Evolutionary conservation across 2,797 vertebrate genomes (phyloP).

Genomic region (Loris lydekkerianus): DNA sequence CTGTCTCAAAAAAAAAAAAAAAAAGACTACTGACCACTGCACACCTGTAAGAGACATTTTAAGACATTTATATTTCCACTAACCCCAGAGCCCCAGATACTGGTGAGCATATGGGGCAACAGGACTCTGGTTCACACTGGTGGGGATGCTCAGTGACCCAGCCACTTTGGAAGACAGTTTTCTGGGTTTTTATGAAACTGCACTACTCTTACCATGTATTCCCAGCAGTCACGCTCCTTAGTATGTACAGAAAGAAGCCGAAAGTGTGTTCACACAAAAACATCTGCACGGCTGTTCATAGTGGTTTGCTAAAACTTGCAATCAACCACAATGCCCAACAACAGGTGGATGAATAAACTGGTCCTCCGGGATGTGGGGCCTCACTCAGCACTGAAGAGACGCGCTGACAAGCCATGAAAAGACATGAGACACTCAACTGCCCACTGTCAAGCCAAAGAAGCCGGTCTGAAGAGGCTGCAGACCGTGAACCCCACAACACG

Average conservation of each 20-base stretch:
- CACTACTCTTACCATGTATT: neutral
- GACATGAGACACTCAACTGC: neutral
- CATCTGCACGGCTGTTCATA: neutral
- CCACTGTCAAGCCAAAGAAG: neutral
- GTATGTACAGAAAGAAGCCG: neutral
- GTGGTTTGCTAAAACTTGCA: neutral
- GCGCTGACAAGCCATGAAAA: neutral
- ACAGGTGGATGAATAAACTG: neutral
- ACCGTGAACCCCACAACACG: neutral
- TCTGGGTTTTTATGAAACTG: neutral
- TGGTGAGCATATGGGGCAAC: neutral
- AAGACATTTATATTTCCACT: no score
- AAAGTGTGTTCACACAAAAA: conserved; percentile 2
- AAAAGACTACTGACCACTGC: neutral
- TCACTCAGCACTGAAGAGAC: neutral
- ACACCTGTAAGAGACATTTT: neutral
- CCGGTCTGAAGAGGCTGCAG: neutral
- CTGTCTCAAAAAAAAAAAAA: no score
- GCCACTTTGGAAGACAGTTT: neutral
- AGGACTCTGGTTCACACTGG: neutral
- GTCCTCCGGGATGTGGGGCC: neutral
- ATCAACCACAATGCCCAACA: neutral
- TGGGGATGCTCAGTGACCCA: neutral
- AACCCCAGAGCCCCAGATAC: neutral
- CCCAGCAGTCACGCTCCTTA: neutral